A percentile compares a stretch with the other conserved stretches of the same genome.
Evolutionary conservation across 2,113 vertebrate species (phyloP).

Genomic region (Takifugu flavidus): DNA sequence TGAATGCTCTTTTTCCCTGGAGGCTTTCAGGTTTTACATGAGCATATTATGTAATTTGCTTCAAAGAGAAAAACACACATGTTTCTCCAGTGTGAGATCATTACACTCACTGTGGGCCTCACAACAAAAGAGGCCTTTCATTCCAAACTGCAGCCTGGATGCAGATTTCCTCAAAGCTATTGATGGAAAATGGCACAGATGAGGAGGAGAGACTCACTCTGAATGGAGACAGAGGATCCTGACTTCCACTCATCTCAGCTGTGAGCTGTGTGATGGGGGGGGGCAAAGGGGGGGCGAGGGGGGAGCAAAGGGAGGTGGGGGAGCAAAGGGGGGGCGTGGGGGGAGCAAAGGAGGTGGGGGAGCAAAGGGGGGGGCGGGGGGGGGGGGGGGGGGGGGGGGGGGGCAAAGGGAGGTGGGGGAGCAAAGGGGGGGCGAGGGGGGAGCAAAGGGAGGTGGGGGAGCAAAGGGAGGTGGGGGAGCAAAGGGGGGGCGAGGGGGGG

Average conservation of each 20-base stretch:
- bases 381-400: too few relatives aligned
- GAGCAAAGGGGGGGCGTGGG: too few relatives aligned
- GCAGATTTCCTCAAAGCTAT: constrained; percentile 65
- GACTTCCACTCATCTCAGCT: constrained; percentile 58
- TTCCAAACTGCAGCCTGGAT: constrained; percentile 54
- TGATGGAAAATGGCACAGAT: constrained; percentile 66
- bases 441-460: constrained; percentile 13
- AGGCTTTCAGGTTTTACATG: constrained; percentile 41
- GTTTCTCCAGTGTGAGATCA: constrained; percentile 44
- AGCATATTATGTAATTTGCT: constrained; percentile 55
- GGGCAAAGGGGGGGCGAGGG: constrained; percentile 6
- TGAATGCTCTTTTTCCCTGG: constrained; percentile 17
- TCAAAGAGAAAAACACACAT: constrained; percentile 36
- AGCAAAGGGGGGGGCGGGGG: too few relatives aligned
- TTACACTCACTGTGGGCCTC: constrained; percentile 37
- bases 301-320: too few relatives aligned
- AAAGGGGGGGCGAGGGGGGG: neutral
- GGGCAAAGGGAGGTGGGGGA: too few relatives aligned
- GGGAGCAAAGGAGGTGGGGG: too few relatives aligned
- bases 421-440: constrained; percentile 9
- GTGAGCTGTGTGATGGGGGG: constrained; percentile 48
- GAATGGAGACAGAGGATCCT: constrained; percentile 55
- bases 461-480: constrained; percentile 6
- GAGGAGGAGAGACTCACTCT: constrained; percentile 50
- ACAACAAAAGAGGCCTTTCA: constrained; percentile 67